These are phyloP conservation scores for Phortica variegata DNA, from an alignment of 1,140 invertebrate species.

Conservation along the genomic window DNA sequence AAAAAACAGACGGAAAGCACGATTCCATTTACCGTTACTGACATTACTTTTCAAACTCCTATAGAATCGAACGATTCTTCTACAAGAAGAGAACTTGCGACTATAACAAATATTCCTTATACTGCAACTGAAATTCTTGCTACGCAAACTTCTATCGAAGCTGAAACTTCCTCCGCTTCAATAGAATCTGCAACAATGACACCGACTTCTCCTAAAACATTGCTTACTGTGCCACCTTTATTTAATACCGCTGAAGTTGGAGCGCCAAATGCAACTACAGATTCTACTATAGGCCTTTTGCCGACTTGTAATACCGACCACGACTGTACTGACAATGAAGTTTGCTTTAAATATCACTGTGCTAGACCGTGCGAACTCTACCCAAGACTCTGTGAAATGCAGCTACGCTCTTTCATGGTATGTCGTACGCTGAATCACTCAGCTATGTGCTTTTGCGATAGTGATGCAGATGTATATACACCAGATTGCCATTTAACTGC, in stretches of 20 bases:
- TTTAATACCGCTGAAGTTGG: background rate
- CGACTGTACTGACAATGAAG: conserved; percentile 60
- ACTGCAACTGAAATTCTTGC: conserved; percentile 8
- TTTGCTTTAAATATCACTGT: conserved; percentile 61
- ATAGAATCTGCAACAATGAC: conserved; percentile 11
- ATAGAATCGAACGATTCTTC: no score
- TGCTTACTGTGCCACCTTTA: conserved; percentile 1
- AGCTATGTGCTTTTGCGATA: conserved; percentile 61
- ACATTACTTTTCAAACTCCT: no score
- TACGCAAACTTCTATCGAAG: background rate
- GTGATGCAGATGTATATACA: conserved; percentile 46
- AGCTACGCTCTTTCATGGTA: conserved; percentile 29
- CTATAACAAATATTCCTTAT: background rate
- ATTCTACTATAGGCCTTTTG: conserved; percentile 3
- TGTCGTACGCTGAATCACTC: conserved; percentile 60
- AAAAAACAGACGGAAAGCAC: no score
- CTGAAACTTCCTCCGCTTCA: conserved; percentile 1
- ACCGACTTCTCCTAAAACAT: no score
- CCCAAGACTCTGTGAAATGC: conserved; percentile 40
- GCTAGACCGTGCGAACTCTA: conserved; percentile 61
- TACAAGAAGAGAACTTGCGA: no score
- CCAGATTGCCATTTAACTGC: conserved; percentile 61
- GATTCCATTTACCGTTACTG: no score
- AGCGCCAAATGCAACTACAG: conserved; percentile 12
- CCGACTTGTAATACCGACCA: conserved; percentile 32